Evolutionary conservation across 2,888 invertebrate genomes (phyloP), one percentile per base, ranked within the genome.

Genomic region (Acrobeloides nanus): DNA sequence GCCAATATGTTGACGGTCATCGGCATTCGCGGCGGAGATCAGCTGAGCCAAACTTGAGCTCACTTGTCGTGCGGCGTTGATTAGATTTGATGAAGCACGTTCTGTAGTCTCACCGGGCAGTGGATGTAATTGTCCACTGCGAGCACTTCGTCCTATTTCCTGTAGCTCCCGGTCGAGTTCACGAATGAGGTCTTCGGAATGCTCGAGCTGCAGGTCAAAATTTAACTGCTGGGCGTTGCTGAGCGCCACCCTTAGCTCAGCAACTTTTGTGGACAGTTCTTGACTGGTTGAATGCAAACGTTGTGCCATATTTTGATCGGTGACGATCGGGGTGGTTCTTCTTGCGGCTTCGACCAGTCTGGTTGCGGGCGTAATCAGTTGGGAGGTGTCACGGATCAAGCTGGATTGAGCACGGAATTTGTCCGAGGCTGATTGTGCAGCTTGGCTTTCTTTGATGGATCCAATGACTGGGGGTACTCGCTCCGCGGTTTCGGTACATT

Each of bases 41-140:
- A 93, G 78, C 72, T 87, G 86, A 4, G 89, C 86, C 66, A 89
- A 82, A 31, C 84, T 82, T 39, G 86, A 84, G 42, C 85, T 86
- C 24, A 73, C 63, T 24, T 62, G 49, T 15, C 64, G 49, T 5
- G 61, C 41, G 23, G 51, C 38, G 24, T 54, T 29, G 10, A 37
- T 38, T 20, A 68, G 38, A 25, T 50, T 44, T n/a, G 41, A 32
- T 7, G 61, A 53, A 1, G 64, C 46, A 10, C 50, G 37, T 27
- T 52, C 45, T 17, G 59, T 34, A 21, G 54, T 56, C 10, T 48
- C 51, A 7, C 55, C 48, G 5, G 53, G 52, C 17, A 58, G 33
- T 18, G 61, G 55, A 12, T 53, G 24, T 20, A 61, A 51, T 38
- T 44, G 39, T 3, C 54, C 44, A 0, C 53, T 78, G 86, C 85